Percentiles rank a stretch among this genome's conserved stretches.
These are phyloP conservation scores for Acleris holmiana DNA, from an alignment of 2,888 invertebrate genomes.

Conservation along the genomic window DNA sequence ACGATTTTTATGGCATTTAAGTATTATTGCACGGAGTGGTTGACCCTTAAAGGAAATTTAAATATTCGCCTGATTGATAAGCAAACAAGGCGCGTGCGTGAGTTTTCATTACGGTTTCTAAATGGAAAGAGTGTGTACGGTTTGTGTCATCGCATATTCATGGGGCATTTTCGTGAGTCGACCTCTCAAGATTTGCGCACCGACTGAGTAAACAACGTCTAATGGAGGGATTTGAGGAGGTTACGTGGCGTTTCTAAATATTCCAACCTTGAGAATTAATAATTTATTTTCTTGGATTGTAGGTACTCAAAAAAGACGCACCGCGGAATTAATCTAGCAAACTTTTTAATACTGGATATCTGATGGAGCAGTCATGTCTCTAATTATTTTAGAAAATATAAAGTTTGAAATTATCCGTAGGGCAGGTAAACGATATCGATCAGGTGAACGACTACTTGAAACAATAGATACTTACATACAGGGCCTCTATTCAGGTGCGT, in stretches of 20 bases:
- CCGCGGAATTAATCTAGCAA: too few relatives aligned
- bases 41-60: constrained; percentile 40
- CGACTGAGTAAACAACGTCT: constrained; percentile 79
- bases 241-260: constrained; percentile 71
- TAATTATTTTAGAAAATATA: too few relatives aligned
- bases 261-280: constrained; percentile 28
- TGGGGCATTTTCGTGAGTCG: constrained; percentile 82
- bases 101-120: constrained; percentile 79
- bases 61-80: constrained; percentile 68
- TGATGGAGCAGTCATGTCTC: too few relatives aligned
- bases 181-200: constrained; percentile 81
- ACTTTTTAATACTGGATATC: too few relatives aligned
- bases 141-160: constrained; percentile 84
- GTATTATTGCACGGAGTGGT: neutral
- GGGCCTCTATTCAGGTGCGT: too few relatives aligned
- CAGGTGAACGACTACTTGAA: too few relatives aligned
- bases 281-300: constrained; percentile 20
- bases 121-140: constrained; percentile 84
- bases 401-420: too few relatives aligned
- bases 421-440: too few relatives aligned
- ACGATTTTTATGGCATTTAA: too few relatives aligned
- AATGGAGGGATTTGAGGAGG: constrained; percentile 79
- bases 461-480: too few relatives aligned
- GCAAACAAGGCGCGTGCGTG: constrained; percentile 73
- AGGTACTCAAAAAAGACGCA: too few relatives aligned